A percentile compares a stretch with the other conserved stretches of the same genome.
phyloP scores from a whole-genome alignment of 1,140 invertebrate species.

The Rhopalosiphum padi region DNA sequence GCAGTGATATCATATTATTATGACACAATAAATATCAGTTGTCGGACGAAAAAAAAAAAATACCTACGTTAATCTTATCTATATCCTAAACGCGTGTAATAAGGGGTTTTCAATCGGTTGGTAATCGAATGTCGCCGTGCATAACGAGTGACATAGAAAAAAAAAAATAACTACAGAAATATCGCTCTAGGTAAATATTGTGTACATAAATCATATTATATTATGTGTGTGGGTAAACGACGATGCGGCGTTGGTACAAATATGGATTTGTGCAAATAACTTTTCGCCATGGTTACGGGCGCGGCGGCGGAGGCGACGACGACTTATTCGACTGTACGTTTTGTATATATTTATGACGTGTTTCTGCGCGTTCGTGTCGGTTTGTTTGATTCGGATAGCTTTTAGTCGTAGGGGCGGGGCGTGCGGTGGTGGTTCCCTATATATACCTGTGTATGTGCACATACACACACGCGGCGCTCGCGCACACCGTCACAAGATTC shows the following conservation, averaged over 20 bases:
- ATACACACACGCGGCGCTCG: not conserved
- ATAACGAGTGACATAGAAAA: not conserved
- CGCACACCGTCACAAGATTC: not conserved
- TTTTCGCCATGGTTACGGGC: constrained; percentile 41
- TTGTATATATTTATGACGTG: not conserved
- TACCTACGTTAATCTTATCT: not conserved
- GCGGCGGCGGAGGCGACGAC: not conserved
- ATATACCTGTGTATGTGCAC: not conserved
- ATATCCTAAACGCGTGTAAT: not conserved
- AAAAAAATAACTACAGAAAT: constrained; percentile 1
- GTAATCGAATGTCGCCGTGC: not conserved
- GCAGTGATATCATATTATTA: not conserved
- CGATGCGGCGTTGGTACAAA: not conserved
- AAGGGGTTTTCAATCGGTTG: not conserved
- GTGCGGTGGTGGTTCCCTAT: not conserved
- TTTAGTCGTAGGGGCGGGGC: not conserved
- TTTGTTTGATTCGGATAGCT: constrained; percentile 47
- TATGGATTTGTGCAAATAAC: constrained; percentile 45
- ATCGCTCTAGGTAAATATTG: not conserved
- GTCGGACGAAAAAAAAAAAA: not conserved
- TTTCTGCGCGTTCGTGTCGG: not conserved
- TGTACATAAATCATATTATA: not conserved
- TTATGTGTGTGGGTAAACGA: not conserved
- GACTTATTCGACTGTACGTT: constrained; percentile 23
- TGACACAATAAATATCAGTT: not conserved